Base-by-base conservation (phyloP, 2,113 vertebrate genomes). In the Arenaria interpres region DNA sequence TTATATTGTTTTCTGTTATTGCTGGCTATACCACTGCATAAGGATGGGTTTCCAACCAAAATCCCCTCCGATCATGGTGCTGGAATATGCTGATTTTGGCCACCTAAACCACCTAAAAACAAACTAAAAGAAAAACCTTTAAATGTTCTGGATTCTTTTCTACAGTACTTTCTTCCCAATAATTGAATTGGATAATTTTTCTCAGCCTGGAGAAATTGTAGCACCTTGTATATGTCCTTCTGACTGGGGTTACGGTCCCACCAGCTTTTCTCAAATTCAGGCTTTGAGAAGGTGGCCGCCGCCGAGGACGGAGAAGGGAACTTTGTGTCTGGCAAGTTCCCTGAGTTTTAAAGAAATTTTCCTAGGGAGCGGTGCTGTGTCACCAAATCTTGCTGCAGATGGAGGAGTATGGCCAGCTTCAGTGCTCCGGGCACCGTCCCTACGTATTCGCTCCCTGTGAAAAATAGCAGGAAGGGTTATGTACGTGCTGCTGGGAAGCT, bases 1-100 rank as follows among this genome's bases (percentile, higher is more conserved):
- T 82, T 86, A 18, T 54, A 73, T 86, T 92, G 39, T 89, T 72
- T 85, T 81, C 87, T 77, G 21, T 81, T 93, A 22, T 69, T 82
- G 23, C 84, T 85, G 20, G 64, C 62, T 75, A 10, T 85, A 46
- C n/a, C 32, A 45, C 9, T 57, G 43, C 32, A 6, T 48, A 69
- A 76, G 14, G 45, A 66, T 43, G 28, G 19, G 10, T 71, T 94
- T 93, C 56, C 68, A 86, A 63, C 51, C 76, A 77, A 88, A 93
- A 86, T 75, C 9, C 9, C 11, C 20, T 74, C 80, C n/a, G 21
- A 71, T 23, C 25, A 9, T 59, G 30, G 46, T 57, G 51, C 14
- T 88, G 41, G 33, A 93, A 80, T 46, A 75, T 28, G 17, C 45
- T 88, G 32, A n/a, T 74, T 93, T 89, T 77, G 51, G 68, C 69